Evolutionary conservation across 2,113 vertebrate genomes (phyloP).

Genomic region (Ammospiza nelsoni): DNA sequence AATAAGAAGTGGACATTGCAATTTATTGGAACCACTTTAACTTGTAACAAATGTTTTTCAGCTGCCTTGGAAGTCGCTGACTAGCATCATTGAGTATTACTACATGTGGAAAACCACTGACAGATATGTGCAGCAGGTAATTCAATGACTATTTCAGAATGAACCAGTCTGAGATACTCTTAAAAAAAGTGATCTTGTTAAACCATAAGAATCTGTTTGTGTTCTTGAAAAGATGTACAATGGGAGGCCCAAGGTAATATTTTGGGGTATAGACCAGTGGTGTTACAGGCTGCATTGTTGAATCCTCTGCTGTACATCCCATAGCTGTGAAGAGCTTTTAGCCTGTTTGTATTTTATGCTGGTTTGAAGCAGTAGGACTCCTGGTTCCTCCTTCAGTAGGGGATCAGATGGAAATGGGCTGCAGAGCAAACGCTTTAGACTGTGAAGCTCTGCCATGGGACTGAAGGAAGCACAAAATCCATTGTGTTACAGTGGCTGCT

Average conservation of each 20-base stretch:
- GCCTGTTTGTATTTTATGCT: background rate
- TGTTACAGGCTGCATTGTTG: background rate
- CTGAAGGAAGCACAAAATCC: background rate
- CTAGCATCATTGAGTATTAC: constrained; percentile 98
- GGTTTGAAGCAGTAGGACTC: background rate
- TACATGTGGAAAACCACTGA: constrained; percentile 99
- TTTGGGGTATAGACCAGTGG: background rate
- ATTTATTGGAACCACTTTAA: background rate
- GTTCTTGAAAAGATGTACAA: background rate
- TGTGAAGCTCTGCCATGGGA: background rate
- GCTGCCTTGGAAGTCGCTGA: constrained; percentile 98
- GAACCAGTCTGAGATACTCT: background rate
- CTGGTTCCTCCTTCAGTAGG: background rate
- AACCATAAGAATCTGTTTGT: background rate
- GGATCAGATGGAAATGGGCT: background rate
- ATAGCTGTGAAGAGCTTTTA: background rate
- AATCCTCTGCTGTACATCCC: background rate
- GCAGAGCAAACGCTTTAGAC: background rate
- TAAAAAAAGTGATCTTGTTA: background rate
- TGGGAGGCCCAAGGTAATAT: background rate
- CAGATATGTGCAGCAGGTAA: constrained; percentile 98
- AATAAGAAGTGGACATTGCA: background rate
- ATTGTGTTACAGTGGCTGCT: background rate
- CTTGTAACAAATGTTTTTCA: constrained; percentile 71
- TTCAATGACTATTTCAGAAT: background rate